These are phyloP conservation scores for Anabas testudineus DNA, from an alignment of 2,797 vertebrate species.

Conservation along the genomic window DNA sequence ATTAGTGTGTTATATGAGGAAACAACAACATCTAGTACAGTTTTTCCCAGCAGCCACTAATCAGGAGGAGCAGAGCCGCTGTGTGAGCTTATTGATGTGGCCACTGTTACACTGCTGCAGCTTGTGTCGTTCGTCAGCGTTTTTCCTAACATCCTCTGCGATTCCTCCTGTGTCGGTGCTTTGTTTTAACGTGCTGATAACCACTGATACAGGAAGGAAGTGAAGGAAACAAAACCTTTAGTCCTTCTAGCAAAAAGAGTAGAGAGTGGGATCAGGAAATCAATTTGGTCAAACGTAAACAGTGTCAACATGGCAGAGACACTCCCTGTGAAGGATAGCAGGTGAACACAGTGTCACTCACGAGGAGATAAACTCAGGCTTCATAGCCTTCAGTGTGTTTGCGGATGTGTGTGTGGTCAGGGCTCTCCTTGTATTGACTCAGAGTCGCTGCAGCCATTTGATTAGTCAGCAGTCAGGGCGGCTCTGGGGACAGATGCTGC, in stretches of 20 bases:
- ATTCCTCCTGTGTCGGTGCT: not conserved
- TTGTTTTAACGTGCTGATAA: not conserved
- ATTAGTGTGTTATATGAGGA: not conserved
- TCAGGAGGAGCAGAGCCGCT: not conserved
- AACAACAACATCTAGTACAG: not conserved
- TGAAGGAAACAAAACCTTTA: slow-evolving; percentile 4
- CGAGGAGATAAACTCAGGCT: not conserved
- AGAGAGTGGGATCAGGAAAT: slow-evolving; percentile 2
- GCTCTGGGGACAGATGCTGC: slow-evolving; percentile 28
- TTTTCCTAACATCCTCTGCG: not conserved
- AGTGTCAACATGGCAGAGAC: not conserved
- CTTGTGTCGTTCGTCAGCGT: not conserved
- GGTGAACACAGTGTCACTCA: not conserved
- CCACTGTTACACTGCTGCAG: not conserved
- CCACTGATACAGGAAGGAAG: not conserved
- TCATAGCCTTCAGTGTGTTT: slow-evolving; percentile 3
- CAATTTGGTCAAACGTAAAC: not conserved
- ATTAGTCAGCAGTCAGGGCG: slow-evolving; percentile 57
- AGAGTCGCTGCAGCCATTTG: slow-evolving; percentile 43
- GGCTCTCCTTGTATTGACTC: slow-evolving; percentile 57
- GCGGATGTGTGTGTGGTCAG: not conserved
- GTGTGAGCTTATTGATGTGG: not conserved
- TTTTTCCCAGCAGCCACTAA: slow-evolving; percentile 1
- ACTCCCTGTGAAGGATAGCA: not conserved
- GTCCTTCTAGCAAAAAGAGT: slow-evolving; percentile 6